Percentiles rank a stretch among this genome's conserved stretches.
These are phyloP conservation scores for Myrmecobius fasciatus DNA, from an alignment of 2,113 vertebrate species.

Conservation along the genomic window DNA sequence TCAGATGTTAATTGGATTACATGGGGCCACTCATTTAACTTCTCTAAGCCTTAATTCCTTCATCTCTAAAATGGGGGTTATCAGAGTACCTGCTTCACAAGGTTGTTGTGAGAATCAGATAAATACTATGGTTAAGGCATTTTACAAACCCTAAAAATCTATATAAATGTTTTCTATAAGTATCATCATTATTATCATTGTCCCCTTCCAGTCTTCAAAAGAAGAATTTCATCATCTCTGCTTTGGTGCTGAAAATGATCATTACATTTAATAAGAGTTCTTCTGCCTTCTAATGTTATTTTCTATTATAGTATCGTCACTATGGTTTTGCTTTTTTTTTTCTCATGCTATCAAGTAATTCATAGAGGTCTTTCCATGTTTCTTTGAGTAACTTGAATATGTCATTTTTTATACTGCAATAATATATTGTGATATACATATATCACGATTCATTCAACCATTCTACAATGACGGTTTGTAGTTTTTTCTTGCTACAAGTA, in stretches of 20 bases:
- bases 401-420: not conserved
- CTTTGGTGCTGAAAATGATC: not conserved
- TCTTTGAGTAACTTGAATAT: not conserved
- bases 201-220: not conserved
- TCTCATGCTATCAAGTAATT: not conserved
- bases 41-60: not conserved
- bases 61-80: not conserved
- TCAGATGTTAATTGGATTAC: not conserved
- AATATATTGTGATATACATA: not conserved
- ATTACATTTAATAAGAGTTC: not conserved
- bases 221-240: not conserved
- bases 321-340: not conserved
- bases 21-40: not conserved
- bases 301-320: not conserved
- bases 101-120: not conserved
- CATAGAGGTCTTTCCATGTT: not conserved
- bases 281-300: not conserved
- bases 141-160: not conserved
- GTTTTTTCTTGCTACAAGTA: not conserved
- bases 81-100: not conserved
- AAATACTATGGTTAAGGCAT: not conserved
- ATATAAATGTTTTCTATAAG: not conserved
- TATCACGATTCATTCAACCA: not conserved
- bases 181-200: not conserved
- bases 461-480: not conserved